Percentiles rank a stretch among this genome's conserved stretches.
Conservation (phyloP, 2,797 vertebrate species). For the Scyliorhinus canicula region DNA sequence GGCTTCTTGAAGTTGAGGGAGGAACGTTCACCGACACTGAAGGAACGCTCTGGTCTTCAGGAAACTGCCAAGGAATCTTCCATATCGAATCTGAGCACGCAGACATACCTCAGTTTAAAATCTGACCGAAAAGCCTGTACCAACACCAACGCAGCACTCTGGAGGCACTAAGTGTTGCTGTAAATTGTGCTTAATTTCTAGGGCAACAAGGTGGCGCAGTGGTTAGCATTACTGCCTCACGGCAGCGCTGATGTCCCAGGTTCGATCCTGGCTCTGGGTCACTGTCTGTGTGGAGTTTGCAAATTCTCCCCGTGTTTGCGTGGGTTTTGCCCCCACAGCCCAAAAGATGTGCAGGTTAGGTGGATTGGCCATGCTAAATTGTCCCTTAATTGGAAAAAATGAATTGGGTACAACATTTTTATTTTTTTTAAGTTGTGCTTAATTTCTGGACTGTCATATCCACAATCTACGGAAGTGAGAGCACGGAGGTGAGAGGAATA, state of each 20-base stretch:
- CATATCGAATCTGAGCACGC: not conserved
- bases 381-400: no score
- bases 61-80: not conserved
- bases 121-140: not conserved
- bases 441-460: not conserved
- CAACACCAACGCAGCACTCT: not conserved
- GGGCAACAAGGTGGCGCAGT: no score
- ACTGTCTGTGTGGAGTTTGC: no score
- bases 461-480: not conserved
- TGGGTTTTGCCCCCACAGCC: no score
- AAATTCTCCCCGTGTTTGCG: no score
- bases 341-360: no score
- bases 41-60: not conserved
- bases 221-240: no score
- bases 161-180: not conserved
- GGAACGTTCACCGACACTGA: not conserved
- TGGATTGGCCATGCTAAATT: no score
- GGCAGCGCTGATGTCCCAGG: no score
- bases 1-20: not conserved
- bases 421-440: no score
- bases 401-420: no score
- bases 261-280: no score
- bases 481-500: not conserved
- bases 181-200: not conserved
- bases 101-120: not conserved